Evolutionary conservation across 2,113 vertebrate genomes (phyloP).

Genomic region (Ranitomeya variabilis): DNA sequence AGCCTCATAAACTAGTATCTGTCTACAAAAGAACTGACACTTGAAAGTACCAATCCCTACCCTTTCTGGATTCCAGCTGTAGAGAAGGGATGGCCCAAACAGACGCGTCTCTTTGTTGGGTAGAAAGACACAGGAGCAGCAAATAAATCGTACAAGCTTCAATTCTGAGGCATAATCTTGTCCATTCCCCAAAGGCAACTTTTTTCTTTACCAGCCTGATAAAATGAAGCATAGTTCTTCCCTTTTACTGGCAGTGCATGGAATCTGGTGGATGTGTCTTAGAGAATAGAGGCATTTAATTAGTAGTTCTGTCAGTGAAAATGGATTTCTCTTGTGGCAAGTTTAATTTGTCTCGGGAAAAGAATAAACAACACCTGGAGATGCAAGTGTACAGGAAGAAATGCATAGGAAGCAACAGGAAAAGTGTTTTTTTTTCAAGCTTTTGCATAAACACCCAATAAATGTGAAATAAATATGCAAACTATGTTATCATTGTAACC

Average conservation of each 20-base stretch:
- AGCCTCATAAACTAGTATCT: constrained; percentile 98
- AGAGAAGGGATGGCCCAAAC: constrained; percentile 78
- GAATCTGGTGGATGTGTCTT: constrained; percentile 19
- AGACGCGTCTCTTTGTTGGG: constrained; percentile 76
- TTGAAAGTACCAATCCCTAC: constrained; percentile 92
- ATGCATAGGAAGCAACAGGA: constrained; percentile 9
- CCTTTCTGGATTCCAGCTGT: constrained; percentile 80
- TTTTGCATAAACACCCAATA: not conserved
- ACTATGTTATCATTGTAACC: constrained; percentile 22
- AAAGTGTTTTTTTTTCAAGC: constrained; percentile 4
- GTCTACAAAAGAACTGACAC: constrained; percentile 95
- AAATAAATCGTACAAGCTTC: constrained; percentile 84
- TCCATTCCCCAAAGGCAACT: constrained; percentile 74
- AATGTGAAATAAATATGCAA: constrained; percentile 18
- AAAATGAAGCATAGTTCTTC: constrained; percentile 30
- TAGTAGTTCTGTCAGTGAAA: constrained; percentile 42
- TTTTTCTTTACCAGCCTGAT: constrained; percentile 74
- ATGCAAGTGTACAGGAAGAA: constrained; percentile 42
- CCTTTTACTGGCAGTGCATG: constrained; percentile 12
- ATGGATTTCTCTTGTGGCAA: constrained; percentile 60
- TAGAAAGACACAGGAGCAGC: constrained; percentile 74
- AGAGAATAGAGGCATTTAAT: constrained; percentile 48
- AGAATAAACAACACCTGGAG: constrained; percentile 60
- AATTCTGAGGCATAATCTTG: constrained; percentile 76
- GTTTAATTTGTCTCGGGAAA: constrained; percentile 67